Evolutionary conservation across 1,140 invertebrate species (phyloP).

Genomic region (Drosophila sproati): DNA sequence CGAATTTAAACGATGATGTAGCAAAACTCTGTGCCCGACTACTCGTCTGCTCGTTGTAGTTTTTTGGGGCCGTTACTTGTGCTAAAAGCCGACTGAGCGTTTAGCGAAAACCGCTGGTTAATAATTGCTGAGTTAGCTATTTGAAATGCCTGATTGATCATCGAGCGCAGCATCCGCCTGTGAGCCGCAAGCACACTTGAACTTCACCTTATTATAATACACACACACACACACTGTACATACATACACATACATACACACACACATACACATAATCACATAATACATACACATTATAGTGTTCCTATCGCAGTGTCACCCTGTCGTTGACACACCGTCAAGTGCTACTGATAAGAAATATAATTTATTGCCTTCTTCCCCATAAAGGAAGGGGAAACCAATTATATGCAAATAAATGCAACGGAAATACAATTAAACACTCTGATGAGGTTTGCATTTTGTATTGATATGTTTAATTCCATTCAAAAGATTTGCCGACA

Average conservation of each 20-base stretch:
- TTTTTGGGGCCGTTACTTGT: background rate
- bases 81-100: slow-evolving; percentile 32
- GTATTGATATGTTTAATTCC: too few relatives aligned
- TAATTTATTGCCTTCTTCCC: background rate
- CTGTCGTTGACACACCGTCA: background rate
- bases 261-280: too few relatives aligned
- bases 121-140: background rate
- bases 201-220: background rate
- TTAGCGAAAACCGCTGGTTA: slow-evolving; percentile 6
- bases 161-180: slow-evolving; percentile 1
- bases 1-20: slow-evolving; percentile 27
- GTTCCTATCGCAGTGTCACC: background rate
- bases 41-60: slow-evolving; percentile 1
- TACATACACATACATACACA: too few relatives aligned
- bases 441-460: too few relatives aligned
- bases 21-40: background rate
- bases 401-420: too few relatives aligned
- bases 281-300: background rate
- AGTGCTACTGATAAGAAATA: background rate
- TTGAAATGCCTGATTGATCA: slow-evolving; percentile 9
- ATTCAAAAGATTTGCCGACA: too few relatives aligned
- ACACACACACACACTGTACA: background rate
- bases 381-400: too few relatives aligned
- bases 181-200: background rate
- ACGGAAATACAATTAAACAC: too few relatives aligned